phyloP scores from a whole-genome alignment of 2,888 invertebrate species.

The Fissipunctia ypsillon region DNA sequence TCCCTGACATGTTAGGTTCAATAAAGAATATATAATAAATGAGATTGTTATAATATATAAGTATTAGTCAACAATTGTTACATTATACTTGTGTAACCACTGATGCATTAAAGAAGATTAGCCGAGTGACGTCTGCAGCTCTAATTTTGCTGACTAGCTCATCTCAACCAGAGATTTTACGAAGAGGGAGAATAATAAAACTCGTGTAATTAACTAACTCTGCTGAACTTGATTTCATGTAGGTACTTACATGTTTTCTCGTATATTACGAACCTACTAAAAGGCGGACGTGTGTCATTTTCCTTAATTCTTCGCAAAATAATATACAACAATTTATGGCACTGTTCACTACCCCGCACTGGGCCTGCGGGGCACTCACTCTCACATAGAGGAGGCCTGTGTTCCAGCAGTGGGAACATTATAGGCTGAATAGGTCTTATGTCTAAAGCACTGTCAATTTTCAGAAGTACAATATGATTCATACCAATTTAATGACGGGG shows the following conservation, averaged over 20 bases:
- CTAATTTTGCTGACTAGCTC: constrained; percentile 1
- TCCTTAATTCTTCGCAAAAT: neutral
- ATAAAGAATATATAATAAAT: neutral
- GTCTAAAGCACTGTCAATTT: no score
- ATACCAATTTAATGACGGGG: constrained; percentile 13
- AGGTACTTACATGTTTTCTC: neutral
- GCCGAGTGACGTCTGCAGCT: neutral
- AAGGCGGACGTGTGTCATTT: neutral
- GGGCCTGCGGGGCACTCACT: no score
- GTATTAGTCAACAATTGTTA: neutral
- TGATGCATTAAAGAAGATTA: neutral
- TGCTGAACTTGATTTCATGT: neutral
- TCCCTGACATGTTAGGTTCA: neutral
- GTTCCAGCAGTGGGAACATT: no score
- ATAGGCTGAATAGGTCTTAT: no score
- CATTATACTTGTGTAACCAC: neutral
- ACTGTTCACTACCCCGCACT: no score
- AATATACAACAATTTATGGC: constrained; percentile 1
- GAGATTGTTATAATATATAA: no score
- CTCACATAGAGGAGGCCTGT: no score
- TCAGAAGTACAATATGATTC: constrained; percentile 17
- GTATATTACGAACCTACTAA: neutral
- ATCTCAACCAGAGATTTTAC: neutral
- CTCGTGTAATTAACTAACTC: neutral
- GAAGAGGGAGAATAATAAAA: neutral